These are phyloP conservation scores for Fragum whitleyi DNA, from an alignment of 2,888 invertebrate genomes.

Conservation along the genomic window DNA sequence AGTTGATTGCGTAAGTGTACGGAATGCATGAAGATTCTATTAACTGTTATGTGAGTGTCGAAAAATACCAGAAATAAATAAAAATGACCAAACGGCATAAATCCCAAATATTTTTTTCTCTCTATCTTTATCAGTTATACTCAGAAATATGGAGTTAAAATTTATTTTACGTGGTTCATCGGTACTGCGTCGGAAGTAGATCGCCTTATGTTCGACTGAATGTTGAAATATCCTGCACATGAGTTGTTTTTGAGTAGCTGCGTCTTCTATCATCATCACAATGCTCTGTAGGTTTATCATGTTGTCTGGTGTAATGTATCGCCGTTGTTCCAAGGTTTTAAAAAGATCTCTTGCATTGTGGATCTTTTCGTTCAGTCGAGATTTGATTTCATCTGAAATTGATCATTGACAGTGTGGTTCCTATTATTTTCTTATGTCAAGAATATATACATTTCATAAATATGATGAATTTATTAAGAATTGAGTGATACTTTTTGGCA, in stretches of 20 bases:
- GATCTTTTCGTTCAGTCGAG: not conserved
- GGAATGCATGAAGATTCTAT: no score
- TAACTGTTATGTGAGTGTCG: no score
- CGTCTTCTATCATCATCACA: conserved; percentile 2
- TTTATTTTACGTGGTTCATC: not conserved
- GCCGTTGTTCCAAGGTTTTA: not conserved
- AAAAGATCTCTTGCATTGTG: not conserved
- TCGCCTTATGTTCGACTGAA: not conserved
- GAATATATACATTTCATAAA: no score
- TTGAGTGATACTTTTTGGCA: no score
- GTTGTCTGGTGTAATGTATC: not conserved
- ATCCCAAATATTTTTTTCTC: no score
- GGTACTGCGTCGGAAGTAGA: not conserved
- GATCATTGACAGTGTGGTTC: no score
- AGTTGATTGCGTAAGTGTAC: no score
- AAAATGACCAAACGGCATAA: no score
- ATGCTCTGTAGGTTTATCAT: not conserved
- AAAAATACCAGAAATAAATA: no score
- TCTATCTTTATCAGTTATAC: no score
- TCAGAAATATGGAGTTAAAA: not conserved
- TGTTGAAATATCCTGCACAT: not conserved
- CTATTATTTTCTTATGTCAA: no score
- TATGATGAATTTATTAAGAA: no score
- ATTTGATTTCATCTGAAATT: conserved; percentile 2
- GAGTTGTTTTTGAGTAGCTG: not conserved